Conservation (phyloP, 1,140 invertebrate species). For the Cotesia glomerata region DNA sequence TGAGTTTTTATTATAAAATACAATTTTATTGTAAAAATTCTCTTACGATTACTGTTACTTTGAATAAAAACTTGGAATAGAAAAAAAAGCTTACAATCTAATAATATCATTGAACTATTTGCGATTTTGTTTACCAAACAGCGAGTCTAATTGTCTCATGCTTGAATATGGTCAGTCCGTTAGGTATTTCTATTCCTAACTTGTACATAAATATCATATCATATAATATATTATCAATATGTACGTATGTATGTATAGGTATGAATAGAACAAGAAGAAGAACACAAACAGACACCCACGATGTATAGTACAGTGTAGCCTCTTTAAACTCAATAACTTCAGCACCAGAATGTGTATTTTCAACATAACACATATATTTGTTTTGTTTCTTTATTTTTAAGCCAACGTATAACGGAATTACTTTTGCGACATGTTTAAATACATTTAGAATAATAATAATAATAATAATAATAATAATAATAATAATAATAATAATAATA, state of each 20-base stretch:
- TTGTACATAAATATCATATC: neutral
- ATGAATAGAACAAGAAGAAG: too few species aligned
- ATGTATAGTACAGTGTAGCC: neutral
- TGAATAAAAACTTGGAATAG: neutral
- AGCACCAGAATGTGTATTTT: neutral
- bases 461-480: too few species aligned
- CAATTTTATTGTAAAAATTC: neutral
- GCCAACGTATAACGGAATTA: constrained; percentile 16
- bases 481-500: too few species aligned
- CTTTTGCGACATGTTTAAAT: constrained; percentile 11
- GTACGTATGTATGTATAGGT: neutral
- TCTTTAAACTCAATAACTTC: constrained; percentile 20
- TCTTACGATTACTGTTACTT: neutral
- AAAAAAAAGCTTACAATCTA: neutral
- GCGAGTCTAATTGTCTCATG: constrained; percentile 12
- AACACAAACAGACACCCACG: neutral
- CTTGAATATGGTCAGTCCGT: constrained; percentile 4
- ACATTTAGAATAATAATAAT: neutral
- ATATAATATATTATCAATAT: neutral
- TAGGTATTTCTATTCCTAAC: constrained; percentile 10
- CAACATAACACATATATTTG: neutral
- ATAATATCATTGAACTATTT: neutral
- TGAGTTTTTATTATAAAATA: neutral
- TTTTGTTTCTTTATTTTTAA: constrained; percentile 12
- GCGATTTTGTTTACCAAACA: neutral